These are phyloP conservation scores for Erythrolamprus reginae DNA, from an alignment of 2,113 vertebrate species.

Conservation along the genomic window DNA sequence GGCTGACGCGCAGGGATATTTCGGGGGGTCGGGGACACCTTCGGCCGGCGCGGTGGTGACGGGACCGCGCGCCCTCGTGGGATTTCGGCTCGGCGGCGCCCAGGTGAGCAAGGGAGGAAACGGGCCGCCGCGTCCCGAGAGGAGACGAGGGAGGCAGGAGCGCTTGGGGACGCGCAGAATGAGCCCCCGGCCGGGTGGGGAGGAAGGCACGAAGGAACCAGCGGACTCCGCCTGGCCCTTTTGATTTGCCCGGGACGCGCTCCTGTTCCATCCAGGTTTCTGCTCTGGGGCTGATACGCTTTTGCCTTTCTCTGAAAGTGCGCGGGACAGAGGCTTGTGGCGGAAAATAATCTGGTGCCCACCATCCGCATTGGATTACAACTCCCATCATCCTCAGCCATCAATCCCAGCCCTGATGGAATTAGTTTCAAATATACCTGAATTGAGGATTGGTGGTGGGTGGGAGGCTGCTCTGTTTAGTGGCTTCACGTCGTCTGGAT, in stretches of 20 bases:
- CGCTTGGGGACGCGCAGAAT: not conserved
- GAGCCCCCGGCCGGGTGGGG: not conserved
- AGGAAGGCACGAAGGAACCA: not conserved
- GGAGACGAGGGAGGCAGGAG: not conserved
- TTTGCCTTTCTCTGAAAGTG: not conserved
- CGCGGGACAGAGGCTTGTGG: not conserved
- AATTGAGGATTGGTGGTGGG: fast-evolving
- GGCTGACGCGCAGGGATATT: constrained; percentile 40
- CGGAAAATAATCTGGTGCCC: not conserved
- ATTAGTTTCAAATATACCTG: too few relatives aligned
- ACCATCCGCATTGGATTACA: not conserved
- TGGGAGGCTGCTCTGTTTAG: not conserved
- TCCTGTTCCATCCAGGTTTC: not conserved
- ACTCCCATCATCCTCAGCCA: not conserved
- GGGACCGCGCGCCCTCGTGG: constrained; percentile 19
- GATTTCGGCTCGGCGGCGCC: not conserved
- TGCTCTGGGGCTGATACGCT: not conserved
- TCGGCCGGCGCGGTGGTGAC: not conserved
- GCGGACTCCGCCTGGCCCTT: not conserved
- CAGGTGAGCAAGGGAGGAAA: not conserved
- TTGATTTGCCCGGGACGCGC: not conserved
- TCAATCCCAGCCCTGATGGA: not conserved
- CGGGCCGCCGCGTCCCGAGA: not conserved
- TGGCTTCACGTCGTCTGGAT: not conserved
- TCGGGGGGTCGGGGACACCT: constrained; percentile 1